Conservation (phyloP, 2,797 vertebrate species). For the Galago senegalensis region DNA sequence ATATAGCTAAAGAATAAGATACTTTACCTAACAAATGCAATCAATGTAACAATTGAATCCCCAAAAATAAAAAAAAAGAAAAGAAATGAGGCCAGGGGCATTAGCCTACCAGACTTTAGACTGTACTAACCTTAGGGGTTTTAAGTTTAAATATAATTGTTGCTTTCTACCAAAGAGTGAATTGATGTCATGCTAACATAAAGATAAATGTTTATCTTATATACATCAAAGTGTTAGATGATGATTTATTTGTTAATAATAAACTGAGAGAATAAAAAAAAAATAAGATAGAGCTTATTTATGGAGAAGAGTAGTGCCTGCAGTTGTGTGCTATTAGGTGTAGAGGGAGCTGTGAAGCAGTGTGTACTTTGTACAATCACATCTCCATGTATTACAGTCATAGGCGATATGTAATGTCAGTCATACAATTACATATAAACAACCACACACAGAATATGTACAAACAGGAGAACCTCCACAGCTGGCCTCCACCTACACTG, state of each 20-base stretch:
- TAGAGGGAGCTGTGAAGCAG: neutral
- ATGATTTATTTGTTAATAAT: slow-evolving; percentile 13
- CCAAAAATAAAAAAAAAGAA: too few species aligned
- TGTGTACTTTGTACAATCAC: neutral
- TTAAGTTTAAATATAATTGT: slow-evolving; percentile 1
- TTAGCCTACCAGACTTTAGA: too few species aligned
- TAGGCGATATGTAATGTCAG: neutral
- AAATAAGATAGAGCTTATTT: neutral
- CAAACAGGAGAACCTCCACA: too few species aligned
- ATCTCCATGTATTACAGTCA: neutral
- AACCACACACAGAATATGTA: neutral
- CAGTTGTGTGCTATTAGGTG: neutral
- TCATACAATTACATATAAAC: neutral
- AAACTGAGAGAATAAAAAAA: neutral
- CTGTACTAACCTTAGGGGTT: neutral
- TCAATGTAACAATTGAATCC: too few species aligned
- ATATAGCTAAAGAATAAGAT: neutral
- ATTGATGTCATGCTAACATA: neutral
- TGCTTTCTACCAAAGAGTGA: neutral
- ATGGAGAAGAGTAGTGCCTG: neutral
- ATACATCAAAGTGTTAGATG: neutral
- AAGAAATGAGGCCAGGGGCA: too few species aligned
- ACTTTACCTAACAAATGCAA: too few species aligned
- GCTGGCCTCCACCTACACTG: too few species aligned
- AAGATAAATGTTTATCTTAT: slow-evolving; percentile 45